Evolutionary conservation across 2,888 invertebrate species (phyloP), one percentile per base, ranked within the genome.

Genomic region (Eurois occulta): DNA sequence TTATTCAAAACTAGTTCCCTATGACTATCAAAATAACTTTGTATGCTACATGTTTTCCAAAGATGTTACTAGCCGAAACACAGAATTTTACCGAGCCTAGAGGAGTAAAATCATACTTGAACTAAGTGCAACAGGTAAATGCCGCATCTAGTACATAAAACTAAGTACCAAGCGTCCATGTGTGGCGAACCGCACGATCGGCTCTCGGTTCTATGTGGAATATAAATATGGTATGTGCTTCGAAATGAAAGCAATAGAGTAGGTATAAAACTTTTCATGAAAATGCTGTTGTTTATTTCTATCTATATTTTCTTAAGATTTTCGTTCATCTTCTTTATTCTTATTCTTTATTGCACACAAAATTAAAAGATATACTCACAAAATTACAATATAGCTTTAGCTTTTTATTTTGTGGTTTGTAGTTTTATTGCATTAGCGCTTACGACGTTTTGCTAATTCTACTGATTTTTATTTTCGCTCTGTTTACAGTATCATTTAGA

Each of bases 91-190:
- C 21, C n/a, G 16, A 55, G 55, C n/a, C n/a, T 32, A 10, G 6
- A 32, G 10, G 21, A 35, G 21, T 43, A 2, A 55, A 73, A 32
- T 55, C 7, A 72, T 24, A 41, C 46, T 55, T 38, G 35, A 32
- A 60, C 38, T 38, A 38, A 75, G 24, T 75, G 75, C 75, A 60
- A 75, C 75, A 75, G 60, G 75, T 60, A 74, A 43, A 43, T 75
- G 24, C 24, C n/a, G 32, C 6, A 72, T 71, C 72, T 32, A 72
- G 72, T 58, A 60, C 46, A 46, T 74, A 46, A 28, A 74, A 35
- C 35, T 74, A 60, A 74, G 55, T 74, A 74, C 4, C 58, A 32
- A 13, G 16, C 52, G n/a, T 24, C 18, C 55, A 58, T 74, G 35
- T 75, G 58, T 58, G 43, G 74, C 35, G 74, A 35, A 16, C 75